Evolutionary conservation across 2,113 vertebrate species (phyloP).

Genomic region (Antennarius striatus): DNA sequence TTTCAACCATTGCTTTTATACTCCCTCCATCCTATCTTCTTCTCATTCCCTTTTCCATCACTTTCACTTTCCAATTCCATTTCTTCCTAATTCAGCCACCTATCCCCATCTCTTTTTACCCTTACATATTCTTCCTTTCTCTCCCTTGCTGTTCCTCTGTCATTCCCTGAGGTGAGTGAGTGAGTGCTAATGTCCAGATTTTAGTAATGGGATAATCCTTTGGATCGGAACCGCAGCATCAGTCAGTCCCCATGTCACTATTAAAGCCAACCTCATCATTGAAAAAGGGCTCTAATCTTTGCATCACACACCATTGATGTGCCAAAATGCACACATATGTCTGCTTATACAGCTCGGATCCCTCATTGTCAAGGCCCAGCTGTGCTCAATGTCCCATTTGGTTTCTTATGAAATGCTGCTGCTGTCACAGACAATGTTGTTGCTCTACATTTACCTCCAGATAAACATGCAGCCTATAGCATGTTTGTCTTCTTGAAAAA

Average conservation of each 20-base stretch:
- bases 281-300: constrained; percentile 55
- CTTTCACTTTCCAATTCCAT: constrained; percentile 35
- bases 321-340: not conserved
- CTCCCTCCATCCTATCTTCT: constrained; percentile 21
- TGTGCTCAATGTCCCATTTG: constrained; percentile 14
- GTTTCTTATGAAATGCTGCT: constrained; percentile 28
- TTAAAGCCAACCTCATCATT: constrained; percentile 49
- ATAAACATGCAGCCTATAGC: constrained; percentile 38
- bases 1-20: constrained; percentile 52
- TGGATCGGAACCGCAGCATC: constrained; percentile 53
- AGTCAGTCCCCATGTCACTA: constrained; percentile 40
- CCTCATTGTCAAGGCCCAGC: constrained; percentile 4
- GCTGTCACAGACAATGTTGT: constrained; percentile 15
- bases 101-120: constrained; percentile 5
- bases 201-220: constrained; percentile 72
- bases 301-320: constrained; percentile 19
- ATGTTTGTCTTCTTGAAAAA: constrained; percentile 31
- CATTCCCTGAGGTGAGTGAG: constrained; percentile 55
- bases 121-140: not conserved
- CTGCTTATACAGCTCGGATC: constrained; percentile 5
- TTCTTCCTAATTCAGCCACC: constrained; percentile 23
- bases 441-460: constrained; percentile 24
- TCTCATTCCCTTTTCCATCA: constrained; percentile 43
- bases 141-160: constrained; percentile 31
- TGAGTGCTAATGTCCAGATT: constrained; percentile 54